These are phyloP conservation scores for Cynaeus angustus DNA, from an alignment of 2,888 invertebrate species.

Conservation along the genomic window DNA sequence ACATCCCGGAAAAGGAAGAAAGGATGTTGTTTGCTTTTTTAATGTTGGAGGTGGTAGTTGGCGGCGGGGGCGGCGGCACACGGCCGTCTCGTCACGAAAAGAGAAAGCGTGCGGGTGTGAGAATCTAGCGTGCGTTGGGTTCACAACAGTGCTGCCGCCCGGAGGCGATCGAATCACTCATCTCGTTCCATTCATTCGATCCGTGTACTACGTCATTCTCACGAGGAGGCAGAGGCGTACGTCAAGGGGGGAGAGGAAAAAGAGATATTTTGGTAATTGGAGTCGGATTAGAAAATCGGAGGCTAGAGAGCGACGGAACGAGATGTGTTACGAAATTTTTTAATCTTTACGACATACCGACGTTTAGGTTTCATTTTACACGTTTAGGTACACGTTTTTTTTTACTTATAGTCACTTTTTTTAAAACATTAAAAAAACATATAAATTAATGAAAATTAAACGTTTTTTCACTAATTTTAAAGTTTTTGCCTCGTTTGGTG, in stretches of 20 bases:
- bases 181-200: slow-evolving; percentile 50
- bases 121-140: slow-evolving; percentile 69
- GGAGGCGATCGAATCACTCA: slow-evolving; percentile 58
- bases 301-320: no score
- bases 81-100: slow-evolving; percentile 32
- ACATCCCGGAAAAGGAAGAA: slow-evolving; percentile 11
- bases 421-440: no score
- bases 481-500: no score
- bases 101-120: slow-evolving; percentile 70
- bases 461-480: no score
- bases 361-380: no score
- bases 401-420: no score
- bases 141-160: slow-evolving; percentile 68
- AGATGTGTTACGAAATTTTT: no score
- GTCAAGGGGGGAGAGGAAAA: background rate
- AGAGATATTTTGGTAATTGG: background rate
- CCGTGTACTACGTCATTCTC: slow-evolving; percentile 38
- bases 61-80: slow-evolving; percentile 33
- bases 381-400: no score
- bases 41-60: background rate
- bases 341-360: no score
- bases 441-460: no score
- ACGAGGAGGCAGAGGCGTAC: slow-evolving; percentile 21
- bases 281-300: no score
- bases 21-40: background rate